Conservation (phyloP, 2,797 vertebrate species). For the Scarus forsteni region DNA sequence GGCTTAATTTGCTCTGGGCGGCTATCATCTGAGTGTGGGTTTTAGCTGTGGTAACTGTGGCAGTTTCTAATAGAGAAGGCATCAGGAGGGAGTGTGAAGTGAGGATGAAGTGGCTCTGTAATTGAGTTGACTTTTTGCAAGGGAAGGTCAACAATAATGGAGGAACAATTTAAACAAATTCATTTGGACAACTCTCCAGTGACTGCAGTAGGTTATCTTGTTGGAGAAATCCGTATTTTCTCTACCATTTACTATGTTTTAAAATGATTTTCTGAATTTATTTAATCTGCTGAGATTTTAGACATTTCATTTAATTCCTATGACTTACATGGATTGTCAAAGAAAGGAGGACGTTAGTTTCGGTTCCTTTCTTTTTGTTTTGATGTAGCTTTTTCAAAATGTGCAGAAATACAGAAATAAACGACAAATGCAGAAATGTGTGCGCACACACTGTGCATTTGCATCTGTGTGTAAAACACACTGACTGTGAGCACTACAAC, state of each 20-base stretch:
- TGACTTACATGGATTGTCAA: slow-evolving; percentile 10
- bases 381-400: slow-evolving; percentile 21
- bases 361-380: slow-evolving; percentile 5
- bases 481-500: slow-evolving; percentile 41
- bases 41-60: slow-evolving; percentile 73
- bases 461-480: slow-evolving; percentile 27
- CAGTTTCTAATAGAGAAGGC: slow-evolving; percentile 73
- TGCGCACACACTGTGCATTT: slow-evolving; percentile 6
- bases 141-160: slow-evolving; percentile 86
- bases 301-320: slow-evolving; percentile 53
- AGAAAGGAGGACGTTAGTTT: neutral
- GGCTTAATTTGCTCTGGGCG: slow-evolving; percentile 77
- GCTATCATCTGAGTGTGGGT: slow-evolving; percentile 74
- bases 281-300: slow-evolving; percentile 54
- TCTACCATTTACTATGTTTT: slow-evolving; percentile 67
- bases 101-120: slow-evolving; percentile 74
- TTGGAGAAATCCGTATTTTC: slow-evolving; percentile 66
- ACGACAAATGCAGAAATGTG: neutral
- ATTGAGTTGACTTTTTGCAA: slow-evolving; percentile 86
- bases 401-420: slow-evolving; percentile 4
- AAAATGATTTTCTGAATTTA: slow-evolving; percentile 72
- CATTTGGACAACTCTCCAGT: slow-evolving; percentile 77
- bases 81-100: slow-evolving; percentile 76
- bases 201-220: slow-evolving; percentile 47
- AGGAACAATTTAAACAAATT: slow-evolving; percentile 85